Evolutionary conservation across 2,888 invertebrate species (phyloP), one percentile per base, ranked within the genome.

Genomic region (Uloborus plumipes): DNA sequence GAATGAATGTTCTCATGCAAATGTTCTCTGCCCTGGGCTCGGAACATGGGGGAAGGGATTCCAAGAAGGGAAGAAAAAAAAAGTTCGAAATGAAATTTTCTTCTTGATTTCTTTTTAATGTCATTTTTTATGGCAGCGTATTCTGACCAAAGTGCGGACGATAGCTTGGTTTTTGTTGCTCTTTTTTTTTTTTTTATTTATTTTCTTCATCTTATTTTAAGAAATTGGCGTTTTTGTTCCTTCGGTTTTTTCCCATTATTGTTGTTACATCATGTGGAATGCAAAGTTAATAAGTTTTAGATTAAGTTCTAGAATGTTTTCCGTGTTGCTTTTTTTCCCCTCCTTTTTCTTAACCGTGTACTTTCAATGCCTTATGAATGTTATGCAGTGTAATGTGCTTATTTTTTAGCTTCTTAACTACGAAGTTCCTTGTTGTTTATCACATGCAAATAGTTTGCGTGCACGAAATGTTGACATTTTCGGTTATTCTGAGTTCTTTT

Each of bases 61-160:
- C 26, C 26, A 26, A 26, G 26, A 4, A 26, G 26, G 47, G 39
- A n/a, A 49, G 39, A n/a, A 22, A 6, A 3, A 59, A 72, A 70
- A 70, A 72, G 70, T 73, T 62, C n/a, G 53, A 64, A 26, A 26
- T 26, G 26, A 62, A 74, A 80, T 80, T 80, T 80, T 80, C 80
- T 80, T 80, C 80, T 74, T 80, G 80, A 80, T 80, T 80, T 80
- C 80, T 80, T 80, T 80, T 80, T 80, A 80, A 80, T 80, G 80
- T 64, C 49, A 70, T 74, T 80, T 71, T 71, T 71, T 80, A 66
- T 74, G 73, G 66, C 62, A 62, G 61, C 71, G 64, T 62, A 69
- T 73, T 73, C 61, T 62, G 73, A 69, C 73, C 66, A 69, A 55
- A 74, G 62, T 49, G 58, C 49, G 61, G 47, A 31, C n/a, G 50